Conservation (phyloP, 2,113 vertebrate genomes). For the Colaptes auratus region DNA sequence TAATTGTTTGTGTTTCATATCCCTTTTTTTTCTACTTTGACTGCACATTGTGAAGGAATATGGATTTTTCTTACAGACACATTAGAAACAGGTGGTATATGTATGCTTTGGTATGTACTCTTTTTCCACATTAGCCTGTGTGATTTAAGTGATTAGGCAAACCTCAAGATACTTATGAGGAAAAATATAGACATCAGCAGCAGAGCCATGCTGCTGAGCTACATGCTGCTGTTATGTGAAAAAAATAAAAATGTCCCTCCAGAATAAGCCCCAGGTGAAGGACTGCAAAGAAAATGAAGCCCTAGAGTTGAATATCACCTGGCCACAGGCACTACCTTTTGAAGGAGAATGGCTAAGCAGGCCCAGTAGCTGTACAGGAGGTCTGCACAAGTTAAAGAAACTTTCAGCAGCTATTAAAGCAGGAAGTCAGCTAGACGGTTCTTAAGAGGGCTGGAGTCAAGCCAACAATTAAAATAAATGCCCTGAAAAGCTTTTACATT, state of each 20-base stretch:
- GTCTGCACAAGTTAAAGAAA: not conserved
- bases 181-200: not conserved
- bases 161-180: not conserved
- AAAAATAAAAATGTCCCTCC: not conserved
- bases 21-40: not conserved
- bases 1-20: not conserved
- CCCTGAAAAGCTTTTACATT: constrained; percentile 12
- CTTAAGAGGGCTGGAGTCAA: not conserved
- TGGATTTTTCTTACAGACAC: not conserved
- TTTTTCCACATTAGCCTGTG: not conserved
- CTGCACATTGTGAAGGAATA: not conserved
- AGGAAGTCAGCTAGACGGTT: not conserved
- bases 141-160: not conserved
- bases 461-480: not conserved
- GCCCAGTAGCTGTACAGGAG: not conserved
- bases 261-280: not conserved
- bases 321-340: not conserved
- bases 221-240: not conserved
- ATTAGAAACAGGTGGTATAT: not conserved
- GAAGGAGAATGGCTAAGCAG: not conserved
- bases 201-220: not conserved
- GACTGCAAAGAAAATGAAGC: not conserved
- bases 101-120: not conserved
- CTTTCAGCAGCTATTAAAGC: not conserved
- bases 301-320: rapidly evolving